phyloP scores from a whole-genome alignment of 2,113 vertebrate genomes.

The Protobothrops mucrosquamatus region DNA sequence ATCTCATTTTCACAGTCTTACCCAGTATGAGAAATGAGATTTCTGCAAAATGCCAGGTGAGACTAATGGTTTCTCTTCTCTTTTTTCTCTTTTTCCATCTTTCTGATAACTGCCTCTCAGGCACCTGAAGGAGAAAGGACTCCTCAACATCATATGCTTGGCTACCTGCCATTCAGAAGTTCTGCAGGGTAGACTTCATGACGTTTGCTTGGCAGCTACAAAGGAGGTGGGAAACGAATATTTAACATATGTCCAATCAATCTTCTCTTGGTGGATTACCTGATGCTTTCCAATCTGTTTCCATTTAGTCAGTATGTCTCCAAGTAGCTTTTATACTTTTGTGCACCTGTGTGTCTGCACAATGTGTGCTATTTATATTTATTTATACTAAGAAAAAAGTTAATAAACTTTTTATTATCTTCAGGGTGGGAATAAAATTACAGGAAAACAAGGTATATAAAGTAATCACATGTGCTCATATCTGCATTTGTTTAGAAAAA shows the following conservation, averaged over 20 bases:
- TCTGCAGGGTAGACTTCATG: conserved; percentile 54
- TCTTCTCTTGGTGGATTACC: accelerated
- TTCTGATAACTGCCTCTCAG: conserved; percentile 54
- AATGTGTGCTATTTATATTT: neutral
- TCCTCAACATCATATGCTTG: conserved; percentile 63
- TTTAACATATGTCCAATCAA: neutral
- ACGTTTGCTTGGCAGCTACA: conserved; percentile 61
- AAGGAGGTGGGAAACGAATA: conserved; percentile 64
- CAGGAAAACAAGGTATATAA: neutral
- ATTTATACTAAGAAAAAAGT: neutral
- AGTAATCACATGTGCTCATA: neutral
- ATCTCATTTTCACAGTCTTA: neutral
- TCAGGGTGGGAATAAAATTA: neutral
- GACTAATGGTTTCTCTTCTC: conserved; percentile 13
- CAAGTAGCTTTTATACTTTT: neutral
- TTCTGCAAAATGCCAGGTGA: conserved; percentile 14
- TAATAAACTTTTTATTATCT: neutral
- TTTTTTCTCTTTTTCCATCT: neutral
- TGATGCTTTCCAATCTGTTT: neutral
- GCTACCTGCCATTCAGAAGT: conserved; percentile 60
- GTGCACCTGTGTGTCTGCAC: neutral
- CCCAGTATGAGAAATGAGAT: neutral
- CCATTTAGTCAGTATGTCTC: neutral
- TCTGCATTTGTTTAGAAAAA: neutral
- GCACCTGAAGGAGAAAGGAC: conserved; percentile 65